A percentile compares a stretch with the other conserved stretches of the same genome.
Evolutionary conservation across 2,888 invertebrate genomes (phyloP).

Genomic region (Parnassius smintheus): DNA sequence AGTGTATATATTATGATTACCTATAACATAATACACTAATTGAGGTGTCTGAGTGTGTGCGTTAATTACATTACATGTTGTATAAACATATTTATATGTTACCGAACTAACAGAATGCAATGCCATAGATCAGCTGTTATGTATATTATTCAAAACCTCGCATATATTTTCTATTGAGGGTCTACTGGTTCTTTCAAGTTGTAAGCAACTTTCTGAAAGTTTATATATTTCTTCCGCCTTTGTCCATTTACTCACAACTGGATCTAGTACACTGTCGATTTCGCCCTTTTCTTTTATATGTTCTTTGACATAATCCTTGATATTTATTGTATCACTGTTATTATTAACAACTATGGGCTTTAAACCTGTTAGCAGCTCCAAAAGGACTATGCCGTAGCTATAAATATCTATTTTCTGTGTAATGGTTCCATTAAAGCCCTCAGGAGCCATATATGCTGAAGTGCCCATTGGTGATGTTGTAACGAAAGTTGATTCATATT

Average conservation of each 20-base stretch:
- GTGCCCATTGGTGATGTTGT: slow-evolving; percentile 83
- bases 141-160: slow-evolving; percentile 52
- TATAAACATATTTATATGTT: no score
- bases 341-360: slow-evolving; percentile 80
- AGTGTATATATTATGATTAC: no score
- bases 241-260: slow-evolving; percentile 75
- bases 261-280: slow-evolving; percentile 79
- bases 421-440: slow-evolving; percentile 84
- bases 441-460: slow-evolving; percentile 88
- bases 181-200: slow-evolving; percentile 75
- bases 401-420: slow-evolving; percentile 89
- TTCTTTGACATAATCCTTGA: slow-evolving; percentile 78
- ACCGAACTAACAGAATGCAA: no score
- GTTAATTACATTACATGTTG: no score
- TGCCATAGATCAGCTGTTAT: slow-evolving; percentile 2
- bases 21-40: no score
- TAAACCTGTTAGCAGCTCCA: slow-evolving; percentile 87
- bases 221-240: slow-evolving; percentile 76
- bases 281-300: slow-evolving; percentile 63
- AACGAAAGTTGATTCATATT: slow-evolving; percentile 65
- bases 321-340: slow-evolving; percentile 68
- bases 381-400: slow-evolving; percentile 88
- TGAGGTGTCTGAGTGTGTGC: no score
- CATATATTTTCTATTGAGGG: slow-evolving; percentile 81
- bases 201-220: slow-evolving; percentile 80